Evolutionary conservation across 2,797 vertebrate species (phyloP).

Genomic region (Meda fulgida): DNA sequence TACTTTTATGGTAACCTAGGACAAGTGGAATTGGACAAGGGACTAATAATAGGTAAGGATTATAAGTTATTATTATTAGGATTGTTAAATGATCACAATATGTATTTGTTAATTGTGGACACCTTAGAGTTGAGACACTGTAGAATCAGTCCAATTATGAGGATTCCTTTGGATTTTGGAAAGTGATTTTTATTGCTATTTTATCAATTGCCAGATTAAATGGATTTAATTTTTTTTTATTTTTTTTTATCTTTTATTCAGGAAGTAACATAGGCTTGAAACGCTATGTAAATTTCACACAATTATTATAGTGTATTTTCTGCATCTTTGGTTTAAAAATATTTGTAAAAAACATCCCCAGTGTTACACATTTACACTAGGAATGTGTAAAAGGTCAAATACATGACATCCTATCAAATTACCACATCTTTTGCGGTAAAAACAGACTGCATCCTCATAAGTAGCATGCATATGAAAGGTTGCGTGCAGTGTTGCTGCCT

Average conservation of each 20-base stretch:
- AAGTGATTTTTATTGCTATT: background rate
- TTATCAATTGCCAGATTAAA: background rate
- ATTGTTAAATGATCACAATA: background rate
- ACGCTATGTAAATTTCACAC: too few relatives aligned
- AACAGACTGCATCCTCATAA: background rate
- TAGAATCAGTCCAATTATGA: background rate
- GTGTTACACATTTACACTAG: too few relatives aligned
- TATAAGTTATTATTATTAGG: too few relatives aligned
- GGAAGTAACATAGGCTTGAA: too few relatives aligned
- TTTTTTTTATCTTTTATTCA: too few relatives aligned
- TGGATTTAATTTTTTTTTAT: background rate
- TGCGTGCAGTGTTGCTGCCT: background rate
- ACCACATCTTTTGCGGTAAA: background rate
- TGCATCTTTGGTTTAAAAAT: too few relatives aligned
- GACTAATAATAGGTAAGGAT: slow-evolving; percentile 13
- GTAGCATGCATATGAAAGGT: background rate
- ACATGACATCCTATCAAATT: too few relatives aligned
- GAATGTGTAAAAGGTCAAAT: too few relatives aligned
- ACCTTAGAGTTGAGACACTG: background rate
- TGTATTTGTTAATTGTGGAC: background rate
- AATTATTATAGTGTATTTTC: too few relatives aligned
- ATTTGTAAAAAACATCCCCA: too few relatives aligned
- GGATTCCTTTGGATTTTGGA: background rate
- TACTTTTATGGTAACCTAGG: background rate
- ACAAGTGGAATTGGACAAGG: background rate